Evolutionary conservation across 2,113 vertebrate species (phyloP), one percentile per base, ranked within the genome.

Genomic region (Alaudala cheleensis): DNA sequence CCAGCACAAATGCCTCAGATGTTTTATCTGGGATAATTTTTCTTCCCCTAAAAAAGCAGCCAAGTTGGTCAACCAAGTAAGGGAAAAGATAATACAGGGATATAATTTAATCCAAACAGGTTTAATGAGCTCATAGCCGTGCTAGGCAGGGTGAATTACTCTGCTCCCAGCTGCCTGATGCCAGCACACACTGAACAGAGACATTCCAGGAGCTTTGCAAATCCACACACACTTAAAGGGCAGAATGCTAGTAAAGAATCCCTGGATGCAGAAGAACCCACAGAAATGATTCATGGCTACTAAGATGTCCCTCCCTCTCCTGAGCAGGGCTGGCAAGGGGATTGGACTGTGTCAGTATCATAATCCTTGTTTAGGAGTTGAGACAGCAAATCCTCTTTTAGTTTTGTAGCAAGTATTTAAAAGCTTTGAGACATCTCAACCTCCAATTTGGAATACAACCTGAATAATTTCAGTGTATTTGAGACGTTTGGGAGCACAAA

Each of bases 201-300:
- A 78, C 25, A 20, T 0, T 22, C 44, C 76, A 53, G 61, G 56
- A 84, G 22, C 60, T 23, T 15, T 51, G 77, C 56, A 81, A 89
- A 81, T 12, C 29, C 69, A 83, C 26, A 34, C 29, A 39, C 10
- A 37, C 13, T 2, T 10, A n/a, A 64, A 76, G 33, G 56, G 71
- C 8, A 65, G 33, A 42, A 62, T 5, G 33, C n/a, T 71, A 47
- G 4, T 40, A 12, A 29, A 45, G 37, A 47, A 28, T 50, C 62
- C 49, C 74, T 40, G 47, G 67, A 37, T 56, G 50, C 62, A 54
- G n/a, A 39, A 90, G 58, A 71, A 57, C 19, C 20, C 71, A n/a
- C 17, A 61, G 76, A 65, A 86, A 78, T 0, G 0, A 49, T 16
- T 44, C 19, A 9, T 1, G 15, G 61, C 53, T 42, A 3, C 50